A percentile compares a stretch with the other conserved stretches of the same genome.
Evolutionary conservation across 1,140 invertebrate genomes (phyloP).

Genomic region (Magallana ariakensis): DNA sequence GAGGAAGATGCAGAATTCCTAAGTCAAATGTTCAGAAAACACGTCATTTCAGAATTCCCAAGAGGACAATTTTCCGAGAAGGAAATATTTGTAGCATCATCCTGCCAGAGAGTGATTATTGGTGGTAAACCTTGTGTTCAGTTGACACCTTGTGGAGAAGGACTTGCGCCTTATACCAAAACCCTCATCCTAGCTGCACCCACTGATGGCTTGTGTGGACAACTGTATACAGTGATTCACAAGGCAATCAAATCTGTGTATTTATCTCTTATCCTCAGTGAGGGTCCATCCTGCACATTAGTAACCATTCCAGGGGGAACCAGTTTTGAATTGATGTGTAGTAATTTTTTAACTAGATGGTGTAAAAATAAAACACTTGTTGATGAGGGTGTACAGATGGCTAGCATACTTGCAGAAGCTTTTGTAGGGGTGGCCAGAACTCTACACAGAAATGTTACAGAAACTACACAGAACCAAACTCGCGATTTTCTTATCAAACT

Average conservation of each 20-base stretch:
- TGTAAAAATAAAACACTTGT: background rate
- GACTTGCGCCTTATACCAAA: background rate
- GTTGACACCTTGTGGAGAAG: background rate
- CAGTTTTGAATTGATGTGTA: constrained; percentile 44
- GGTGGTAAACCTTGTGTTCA: constrained; percentile 32
- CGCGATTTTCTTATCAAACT: constrained; percentile 38
- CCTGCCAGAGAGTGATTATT: constrained; percentile 19
- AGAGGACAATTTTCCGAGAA: background rate
- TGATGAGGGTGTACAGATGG: background rate
- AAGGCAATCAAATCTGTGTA: constrained; percentile 4
- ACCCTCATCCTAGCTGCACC: constrained; percentile 36
- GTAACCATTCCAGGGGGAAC: background rate
- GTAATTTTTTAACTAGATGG: constrained; percentile 8
- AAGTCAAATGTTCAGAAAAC: background rate
- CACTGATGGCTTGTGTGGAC: constrained; percentile 31
- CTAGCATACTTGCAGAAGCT: background rate
- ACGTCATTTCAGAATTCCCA: constrained; percentile 8
- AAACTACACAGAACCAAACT: constrained; percentile 3
- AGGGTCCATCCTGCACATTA: background rate
- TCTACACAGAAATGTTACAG: constrained; percentile 39
- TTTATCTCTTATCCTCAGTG: background rate
- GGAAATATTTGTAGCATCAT: constrained; percentile 27
- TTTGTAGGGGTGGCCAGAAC: constrained; percentile 18
- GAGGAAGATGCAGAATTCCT: constrained; percentile 48
- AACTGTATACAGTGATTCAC: constrained; percentile 17